Conservation (phyloP, 1,140 invertebrate species). For the Leptoteleia sp. region DNA sequence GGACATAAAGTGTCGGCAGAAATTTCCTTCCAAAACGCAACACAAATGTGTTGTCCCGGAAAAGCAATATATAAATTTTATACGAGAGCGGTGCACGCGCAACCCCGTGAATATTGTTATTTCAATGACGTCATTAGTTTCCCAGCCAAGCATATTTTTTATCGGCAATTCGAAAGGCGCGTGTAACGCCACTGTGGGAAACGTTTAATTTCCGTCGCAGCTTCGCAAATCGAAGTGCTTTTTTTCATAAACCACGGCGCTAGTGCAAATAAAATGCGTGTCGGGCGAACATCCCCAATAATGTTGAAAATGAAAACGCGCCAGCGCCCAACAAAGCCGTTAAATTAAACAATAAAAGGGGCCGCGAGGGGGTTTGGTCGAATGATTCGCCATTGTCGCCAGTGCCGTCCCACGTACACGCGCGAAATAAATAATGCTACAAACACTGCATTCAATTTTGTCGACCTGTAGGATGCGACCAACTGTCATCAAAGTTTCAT, state of each 20-base stretch:
- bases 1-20: no score
- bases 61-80: no score
- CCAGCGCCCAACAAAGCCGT: conserved; percentile 70
- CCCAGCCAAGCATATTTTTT: no score
- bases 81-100: no score
- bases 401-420: conserved; percentile 27
- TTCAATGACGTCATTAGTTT: no score
- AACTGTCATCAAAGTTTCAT: conserved; percentile 62
- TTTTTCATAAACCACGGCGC: conserved; percentile 40
- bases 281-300: conserved; percentile 20
- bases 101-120: no score
- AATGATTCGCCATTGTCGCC: conserved; percentile 50
- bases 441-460: conserved; percentile 58
- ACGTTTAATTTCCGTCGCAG: conserved; percentile 15
- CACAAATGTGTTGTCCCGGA: no score
- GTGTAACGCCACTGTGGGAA: conserved; percentile 22
- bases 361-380: conserved; percentile 57
- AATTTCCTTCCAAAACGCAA: no score
- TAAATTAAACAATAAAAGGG: conserved; percentile 76
- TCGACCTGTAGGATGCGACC: conserved; percentile 41
- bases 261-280: conserved; percentile 25
- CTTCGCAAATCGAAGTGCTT: conserved; percentile 6
- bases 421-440: conserved; percentile 42
- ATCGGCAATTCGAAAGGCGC: no score
- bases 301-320: conserved; percentile 54